Evolutionary conservation across 2,797 vertebrate species (phyloP), one percentile per base, ranked within the genome.

Genomic region (Lithobates sylvaticus): DNA sequence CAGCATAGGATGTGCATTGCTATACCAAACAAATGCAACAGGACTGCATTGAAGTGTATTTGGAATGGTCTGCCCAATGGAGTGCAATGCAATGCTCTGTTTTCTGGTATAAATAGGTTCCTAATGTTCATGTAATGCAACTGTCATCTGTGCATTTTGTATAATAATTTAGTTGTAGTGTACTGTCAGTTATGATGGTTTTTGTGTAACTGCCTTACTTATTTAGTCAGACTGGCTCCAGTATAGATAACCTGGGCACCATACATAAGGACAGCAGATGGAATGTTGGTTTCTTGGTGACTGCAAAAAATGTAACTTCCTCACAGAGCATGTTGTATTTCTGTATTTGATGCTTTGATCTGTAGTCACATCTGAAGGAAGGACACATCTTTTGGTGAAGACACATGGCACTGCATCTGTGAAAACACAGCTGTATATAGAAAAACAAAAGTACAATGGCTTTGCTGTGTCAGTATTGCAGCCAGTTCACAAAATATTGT

Each of bases 321-420:
- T 96, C 95, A 93, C 93, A 96, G 96, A 96, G 96, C 69, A 96
- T 95, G 95, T 96, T 96, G 94, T 93, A 93, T 95, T 96, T 93
- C 88, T 93, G 95, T 87, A 91, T 94, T 90, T 92, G 94, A 94
- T 95, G 95, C 97, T 99, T 99, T 99, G 97, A 99, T 99, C 97
- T 96, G 89, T 89, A 18, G 92, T 94, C 95, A 94, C 96, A 94
- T 97, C 96, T 94, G 92, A 93, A 93, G 93, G 92, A 91, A 94
- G 92, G 95, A 94, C 94, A 90, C 91, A 94, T 95, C 96, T 94
- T 95, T 95, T 95, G 93, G 92, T 86, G 89, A 91, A 93, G 93
- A 94, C 94, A 97, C 95, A 96, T 96, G 95, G 96, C 93, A 95
- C 94, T 92, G 94, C 98, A 99, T 99, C 98, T 99, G 98, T 98